These are phyloP conservation scores for Ceyx cyanopectus DNA, from an alignment of 2,113 vertebrate species.

Conservation along the genomic window DNA sequence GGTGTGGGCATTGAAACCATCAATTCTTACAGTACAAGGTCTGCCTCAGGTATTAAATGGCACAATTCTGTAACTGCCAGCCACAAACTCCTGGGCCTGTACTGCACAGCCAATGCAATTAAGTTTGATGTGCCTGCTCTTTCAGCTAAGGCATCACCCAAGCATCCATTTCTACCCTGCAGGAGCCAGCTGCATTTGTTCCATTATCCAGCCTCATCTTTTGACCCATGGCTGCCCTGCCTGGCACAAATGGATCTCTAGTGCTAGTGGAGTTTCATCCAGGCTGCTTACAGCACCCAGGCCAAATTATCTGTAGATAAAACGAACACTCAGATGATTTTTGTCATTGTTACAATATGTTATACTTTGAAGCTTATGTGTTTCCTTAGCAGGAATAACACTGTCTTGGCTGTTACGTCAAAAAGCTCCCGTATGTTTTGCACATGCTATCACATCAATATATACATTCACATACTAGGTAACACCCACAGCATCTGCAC, in stretches of 20 bases:
- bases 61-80: background rate
- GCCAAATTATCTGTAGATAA: background rate
- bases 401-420: background rate
- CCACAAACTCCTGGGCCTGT: too few relatives aligned
- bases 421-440: background rate
- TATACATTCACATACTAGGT: background rate
- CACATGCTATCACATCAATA: background rate
- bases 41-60: rapidly evolving
- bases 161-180: background rate
- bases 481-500: background rate
- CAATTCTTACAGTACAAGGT: background rate
- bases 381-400: background rate
- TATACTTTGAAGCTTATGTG: rapidly evolving
- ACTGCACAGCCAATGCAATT: background rate
- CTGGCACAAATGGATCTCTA: background rate
- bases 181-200: background rate
- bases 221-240: background rate
- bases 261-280: background rate
- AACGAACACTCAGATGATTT: background rate
- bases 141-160: background rate
- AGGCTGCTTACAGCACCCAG: background rate
- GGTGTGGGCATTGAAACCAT: background rate
- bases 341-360: background rate
- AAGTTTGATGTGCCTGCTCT: background rate
- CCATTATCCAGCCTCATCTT: background rate